A percentile compares a stretch with the other conserved stretches of the same genome.
phyloP scores from a whole-genome alignment of 1,140 invertebrate genomes.

The Drosophila repletoides region DNA sequence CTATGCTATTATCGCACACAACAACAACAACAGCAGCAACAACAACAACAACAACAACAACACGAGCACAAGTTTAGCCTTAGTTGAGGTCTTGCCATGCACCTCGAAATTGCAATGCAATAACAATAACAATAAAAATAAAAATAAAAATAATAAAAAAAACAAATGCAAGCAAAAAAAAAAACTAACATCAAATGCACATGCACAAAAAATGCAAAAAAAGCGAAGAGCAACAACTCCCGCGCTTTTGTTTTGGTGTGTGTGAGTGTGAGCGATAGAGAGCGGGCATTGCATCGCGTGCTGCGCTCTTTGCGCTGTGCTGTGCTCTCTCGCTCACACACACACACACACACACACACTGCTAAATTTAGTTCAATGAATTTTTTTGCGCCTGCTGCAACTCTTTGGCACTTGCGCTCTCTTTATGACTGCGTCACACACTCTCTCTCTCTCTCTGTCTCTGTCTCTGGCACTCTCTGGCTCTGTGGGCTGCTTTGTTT shows the following conservation, averaged over 20 bases:
- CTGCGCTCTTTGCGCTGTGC: constrained; percentile 25
- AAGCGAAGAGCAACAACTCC: constrained; percentile 63
- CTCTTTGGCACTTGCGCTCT: constrained; percentile 34
- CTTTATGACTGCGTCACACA: constrained; percentile 5
- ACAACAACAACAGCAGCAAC: neutral
- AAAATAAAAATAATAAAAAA: constrained; percentile 49
- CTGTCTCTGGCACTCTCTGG: neutral
- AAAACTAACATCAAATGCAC: constrained; percentile 46
- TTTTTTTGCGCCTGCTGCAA: constrained; percentile 40
- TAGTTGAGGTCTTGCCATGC: constrained; percentile 80
- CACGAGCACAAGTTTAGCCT: constrained; percentile 56
- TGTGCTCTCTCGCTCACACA: neutral
- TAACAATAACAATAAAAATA: constrained; percentile 38
- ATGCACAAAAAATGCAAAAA: constrained; percentile 51
- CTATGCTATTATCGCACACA: constrained; percentile 37
- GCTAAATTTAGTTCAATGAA: constrained; percentile 78
- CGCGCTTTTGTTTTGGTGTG: constrained; percentile 57
- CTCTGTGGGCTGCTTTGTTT: constrained; percentile 48
- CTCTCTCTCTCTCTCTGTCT: constrained; percentile 16
- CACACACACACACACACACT: constrained; percentile 20
- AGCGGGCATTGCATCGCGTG: constrained; percentile 23
- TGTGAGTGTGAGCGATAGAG: constrained; percentile 17
- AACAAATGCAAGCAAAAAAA: no score
- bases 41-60: constrained; percentile 4
- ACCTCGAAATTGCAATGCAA: constrained; percentile 74